Evolutionary conservation across 1,140 invertebrate genomes (phyloP), one percentile per base, ranked within the genome.

Genomic region (Plodia interpunctella): DNA sequence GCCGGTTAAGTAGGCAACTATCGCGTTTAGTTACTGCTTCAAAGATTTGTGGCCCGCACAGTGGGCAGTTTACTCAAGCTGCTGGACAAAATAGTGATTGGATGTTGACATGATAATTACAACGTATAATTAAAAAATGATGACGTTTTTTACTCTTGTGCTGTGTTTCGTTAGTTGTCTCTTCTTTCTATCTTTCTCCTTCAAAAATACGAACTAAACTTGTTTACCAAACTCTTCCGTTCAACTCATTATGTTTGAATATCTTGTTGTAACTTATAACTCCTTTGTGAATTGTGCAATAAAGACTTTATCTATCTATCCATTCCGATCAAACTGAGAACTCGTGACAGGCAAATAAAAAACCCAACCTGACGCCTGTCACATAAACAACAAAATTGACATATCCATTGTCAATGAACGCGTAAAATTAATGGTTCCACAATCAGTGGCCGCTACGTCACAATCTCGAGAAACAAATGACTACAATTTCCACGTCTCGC

Each of bases 1-100:
- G 76, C 63, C 75, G 73, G 64, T 83, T 85, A 79, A 81, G 72
- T 68, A 74, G 65, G 66, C 65, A 71, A 76, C 74, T 78, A 78
- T 76, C 69, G 60, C 69, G 55, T 62, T 65, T 49, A 51, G 38
- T 30, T 44, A 17, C 38, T 44, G 11, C 38, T 15, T 3, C 10
- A 52, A 44, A 51, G 54, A 55, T 52, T 58, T 63, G 52, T 60
- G 52, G 63, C 54, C 49, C 64, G 62, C 60, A 62, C 60, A 64
- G 35, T 57, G 51, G 52, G 57, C 57, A 44, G 62, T 60, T 44
- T 68, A 32, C 30, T 9, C 30, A 9, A 32, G 9, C 30, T 10
- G 30, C 3, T 32, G 30, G 30, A 32, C 21, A 32, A 32, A 32
- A 32, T 32, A 32, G 10, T 32, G 62, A 65, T 65, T 65, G 62